phyloP scores from a whole-genome alignment of 2,797 vertebrate species.

The Enteromius viviparus region DNA sequence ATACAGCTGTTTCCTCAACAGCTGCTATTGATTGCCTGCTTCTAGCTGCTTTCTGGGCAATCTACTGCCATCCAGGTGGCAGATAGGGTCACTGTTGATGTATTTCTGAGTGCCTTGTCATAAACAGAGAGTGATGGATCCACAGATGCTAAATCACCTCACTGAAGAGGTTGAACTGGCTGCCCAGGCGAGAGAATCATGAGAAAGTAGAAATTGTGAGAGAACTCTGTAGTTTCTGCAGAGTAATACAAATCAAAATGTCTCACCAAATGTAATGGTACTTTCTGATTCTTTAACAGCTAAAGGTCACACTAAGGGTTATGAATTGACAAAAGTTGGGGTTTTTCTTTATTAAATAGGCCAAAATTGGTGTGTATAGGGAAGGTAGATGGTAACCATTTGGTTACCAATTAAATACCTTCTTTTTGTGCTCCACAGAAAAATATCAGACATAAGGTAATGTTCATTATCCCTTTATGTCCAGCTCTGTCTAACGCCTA shows the following conservation, averaged over 20 bases:
- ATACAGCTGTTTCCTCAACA: not conserved
- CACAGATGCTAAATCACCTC: constrained; percentile 14
- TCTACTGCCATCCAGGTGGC: constrained; percentile 1
- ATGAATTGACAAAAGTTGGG: too few relatives aligned
- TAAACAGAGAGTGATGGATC: constrained; percentile 20
- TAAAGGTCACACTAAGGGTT: not conserved
- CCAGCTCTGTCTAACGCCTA: not conserved
- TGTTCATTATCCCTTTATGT: not conserved
- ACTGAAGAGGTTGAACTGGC: not conserved
- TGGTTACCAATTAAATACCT: not conserved
- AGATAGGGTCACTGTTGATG: constrained; percentile 33
- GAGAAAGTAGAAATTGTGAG: not conserved
- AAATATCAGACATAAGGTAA: not conserved
- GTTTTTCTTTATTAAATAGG: not conserved
- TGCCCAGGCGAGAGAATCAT: not conserved
- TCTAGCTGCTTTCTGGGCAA: not conserved
- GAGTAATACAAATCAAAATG: not conserved
- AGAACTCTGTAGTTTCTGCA: not conserved
- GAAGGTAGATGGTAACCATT: too few relatives aligned
- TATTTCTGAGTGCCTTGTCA: not conserved
- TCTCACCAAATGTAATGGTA: not conserved
- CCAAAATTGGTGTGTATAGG: too few relatives aligned
- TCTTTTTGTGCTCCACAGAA: not conserved
- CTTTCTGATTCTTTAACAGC: not conserved
- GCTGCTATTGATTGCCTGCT: not conserved